Evolutionary conservation across 2,113 vertebrate species (phyloP).

Genomic region (Serilophus lunatus): DNA sequence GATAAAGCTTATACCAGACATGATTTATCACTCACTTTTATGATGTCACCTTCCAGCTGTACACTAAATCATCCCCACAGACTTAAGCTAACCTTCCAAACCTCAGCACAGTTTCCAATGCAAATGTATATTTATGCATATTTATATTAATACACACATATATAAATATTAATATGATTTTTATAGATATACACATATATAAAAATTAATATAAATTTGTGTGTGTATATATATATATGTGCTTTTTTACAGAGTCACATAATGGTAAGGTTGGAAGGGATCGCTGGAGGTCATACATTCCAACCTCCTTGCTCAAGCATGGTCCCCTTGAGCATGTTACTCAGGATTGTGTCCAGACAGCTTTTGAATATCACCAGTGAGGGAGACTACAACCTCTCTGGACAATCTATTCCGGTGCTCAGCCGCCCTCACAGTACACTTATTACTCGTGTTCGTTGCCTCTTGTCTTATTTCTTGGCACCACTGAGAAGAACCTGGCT

Average conservation of each 20-base stretch:
- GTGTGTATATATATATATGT: not conserved
- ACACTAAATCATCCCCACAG: not conserved
- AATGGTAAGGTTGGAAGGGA: not conserved
- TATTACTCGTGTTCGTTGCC: fast-evolving
- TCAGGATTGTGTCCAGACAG: not conserved
- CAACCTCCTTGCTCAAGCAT: not conserved
- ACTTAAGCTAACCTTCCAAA: not conserved
- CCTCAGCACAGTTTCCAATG: not conserved
- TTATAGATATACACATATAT: too few species aligned
- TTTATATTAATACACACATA: not conserved
- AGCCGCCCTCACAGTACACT: not conserved
- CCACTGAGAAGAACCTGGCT: not conserved
- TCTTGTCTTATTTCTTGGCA: not conserved
- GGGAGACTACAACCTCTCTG: not conserved
- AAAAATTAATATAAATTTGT: not conserved
- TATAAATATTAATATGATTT: not conserved
- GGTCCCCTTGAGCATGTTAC: not conserved
- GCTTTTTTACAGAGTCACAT: not conserved
- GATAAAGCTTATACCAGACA: not conserved
- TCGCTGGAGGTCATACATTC: not conserved
- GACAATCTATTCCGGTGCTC: not conserved
- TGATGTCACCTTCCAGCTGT: not conserved
- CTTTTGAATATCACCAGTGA: not conserved
- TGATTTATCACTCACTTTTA: slow-evolving; percentile 7
- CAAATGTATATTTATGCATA: not conserved